A percentile compares a stretch with the other conserved stretches of the same genome.
Evolutionary conservation across 2,888 invertebrate genomes (phyloP).

Genomic region (Cyclophora albipunctata): DNA sequence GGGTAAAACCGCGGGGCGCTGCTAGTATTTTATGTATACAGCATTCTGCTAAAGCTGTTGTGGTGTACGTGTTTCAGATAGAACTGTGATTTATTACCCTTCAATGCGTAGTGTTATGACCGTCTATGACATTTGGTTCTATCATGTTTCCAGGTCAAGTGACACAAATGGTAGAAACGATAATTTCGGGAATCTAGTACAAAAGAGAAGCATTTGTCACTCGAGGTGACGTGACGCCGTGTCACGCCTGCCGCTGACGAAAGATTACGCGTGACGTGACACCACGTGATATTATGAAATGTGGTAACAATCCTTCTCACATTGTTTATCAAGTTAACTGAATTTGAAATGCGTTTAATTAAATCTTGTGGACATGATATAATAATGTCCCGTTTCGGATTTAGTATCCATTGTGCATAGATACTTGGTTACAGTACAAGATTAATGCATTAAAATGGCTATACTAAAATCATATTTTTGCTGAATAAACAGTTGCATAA

Average conservation of each 20-base stretch:
- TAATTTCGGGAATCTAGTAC: slow-evolving; percentile 5
- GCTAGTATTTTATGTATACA: no score
- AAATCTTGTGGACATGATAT: neutral
- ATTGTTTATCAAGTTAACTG: neutral
- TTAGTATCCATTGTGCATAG: no score
- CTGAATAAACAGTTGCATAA: no score
- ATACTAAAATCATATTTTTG: no score
- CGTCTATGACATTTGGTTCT: slow-evolving; percentile 1
- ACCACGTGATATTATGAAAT: neutral
- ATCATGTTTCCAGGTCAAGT: slow-evolving; percentile 21
- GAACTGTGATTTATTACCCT: no score
- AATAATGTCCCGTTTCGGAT: no score
- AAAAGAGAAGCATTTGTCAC: slow-evolving; percentile 9
- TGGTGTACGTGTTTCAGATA: no score
- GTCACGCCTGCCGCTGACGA: neutral
- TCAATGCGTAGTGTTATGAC: no score
- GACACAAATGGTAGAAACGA: slow-evolving; percentile 14
- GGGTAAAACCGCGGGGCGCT: no score
- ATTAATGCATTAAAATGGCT: no score
- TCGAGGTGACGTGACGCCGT: slow-evolving; percentile 2
- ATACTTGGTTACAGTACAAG: no score
- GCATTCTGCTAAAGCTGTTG: no score
- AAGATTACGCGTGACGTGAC: neutral
- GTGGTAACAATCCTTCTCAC: neutral
- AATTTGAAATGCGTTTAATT: neutral